A percentile compares a stretch with the other conserved stretches of the same genome.
Conservation (phyloP, 2,113 vertebrate species). For the Tachycineta bicolor region DNA sequence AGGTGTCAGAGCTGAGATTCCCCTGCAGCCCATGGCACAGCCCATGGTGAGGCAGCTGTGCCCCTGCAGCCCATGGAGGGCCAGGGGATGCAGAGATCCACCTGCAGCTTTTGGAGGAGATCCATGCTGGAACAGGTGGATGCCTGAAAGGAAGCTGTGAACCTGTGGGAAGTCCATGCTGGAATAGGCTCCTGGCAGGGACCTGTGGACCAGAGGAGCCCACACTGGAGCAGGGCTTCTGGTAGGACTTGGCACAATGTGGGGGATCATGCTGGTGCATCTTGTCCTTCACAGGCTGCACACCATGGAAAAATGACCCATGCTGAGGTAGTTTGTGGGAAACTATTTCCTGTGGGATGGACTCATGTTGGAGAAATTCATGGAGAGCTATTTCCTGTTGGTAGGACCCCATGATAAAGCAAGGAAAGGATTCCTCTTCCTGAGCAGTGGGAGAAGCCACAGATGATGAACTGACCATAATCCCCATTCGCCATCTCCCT, state of each 20-base stretch:
- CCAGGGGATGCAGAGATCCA: not conserved
- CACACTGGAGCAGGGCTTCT: not conserved
- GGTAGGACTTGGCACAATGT: not conserved
- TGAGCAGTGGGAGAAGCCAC: accelerated
- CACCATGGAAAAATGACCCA: no score
- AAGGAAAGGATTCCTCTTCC: not conserved
- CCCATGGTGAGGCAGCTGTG: not conserved
- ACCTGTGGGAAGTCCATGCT: accelerated
- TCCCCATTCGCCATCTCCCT: not conserved
- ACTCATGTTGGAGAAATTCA: not conserved
- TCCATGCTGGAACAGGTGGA: accelerated
- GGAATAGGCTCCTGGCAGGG: not conserved
- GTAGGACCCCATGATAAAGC: not conserved
- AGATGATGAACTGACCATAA: not conserved
- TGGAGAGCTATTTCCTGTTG: not conserved
- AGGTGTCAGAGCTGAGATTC: not conserved
- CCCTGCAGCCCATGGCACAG: not conserved
- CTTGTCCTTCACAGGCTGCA: not conserved
- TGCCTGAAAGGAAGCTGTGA: not conserved
- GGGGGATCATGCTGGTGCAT: accelerated
- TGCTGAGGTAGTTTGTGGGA: not conserved
- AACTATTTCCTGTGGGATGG: accelerated
- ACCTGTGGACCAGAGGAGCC: not conserved
- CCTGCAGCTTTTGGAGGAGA: accelerated
- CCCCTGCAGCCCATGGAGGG: not conserved